A percentile compares a stretch with the other conserved stretches of the same genome.
phyloP scores from a whole-genome alignment of 2,888 invertebrate species.

The Agriotes lineatus region DNA sequence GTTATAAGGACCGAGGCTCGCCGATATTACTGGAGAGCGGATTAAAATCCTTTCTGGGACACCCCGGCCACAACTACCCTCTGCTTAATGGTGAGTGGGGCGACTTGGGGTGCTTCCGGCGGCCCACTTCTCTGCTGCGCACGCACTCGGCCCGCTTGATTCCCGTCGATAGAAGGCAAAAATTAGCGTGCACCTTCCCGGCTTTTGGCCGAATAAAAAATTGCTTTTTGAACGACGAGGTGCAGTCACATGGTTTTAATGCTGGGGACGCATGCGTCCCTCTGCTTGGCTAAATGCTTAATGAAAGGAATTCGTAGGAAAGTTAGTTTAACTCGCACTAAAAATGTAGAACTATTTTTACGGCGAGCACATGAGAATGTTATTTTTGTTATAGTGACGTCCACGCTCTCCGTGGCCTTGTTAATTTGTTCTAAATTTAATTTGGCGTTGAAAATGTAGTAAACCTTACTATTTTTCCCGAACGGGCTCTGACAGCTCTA shows the following conservation, averaged over 20 bases:
- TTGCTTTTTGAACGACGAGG: conserved; percentile 34
- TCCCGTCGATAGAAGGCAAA: too few relatives aligned
- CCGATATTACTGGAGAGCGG: conserved; percentile 91
- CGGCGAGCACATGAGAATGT: conserved; percentile 57
- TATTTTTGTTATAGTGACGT: conserved; percentile 61
- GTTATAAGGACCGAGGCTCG: conserved; percentile 88
- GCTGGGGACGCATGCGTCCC: conserved; percentile 48
- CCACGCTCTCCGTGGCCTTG: conserved; percentile 43
- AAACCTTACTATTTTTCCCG: not conserved
- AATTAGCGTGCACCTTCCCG: too few relatives aligned
- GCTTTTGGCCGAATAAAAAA: not conserved
- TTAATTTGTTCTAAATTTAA: conserved; percentile 41
- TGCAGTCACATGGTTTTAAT: conserved; percentile 53
- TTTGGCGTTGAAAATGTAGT: conserved; percentile 7
- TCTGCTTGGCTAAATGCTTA: conserved; percentile 35
- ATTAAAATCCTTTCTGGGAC: conserved; percentile 86
- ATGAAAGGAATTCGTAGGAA: conserved; percentile 41
- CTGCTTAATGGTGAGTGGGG: conserved; percentile 77
- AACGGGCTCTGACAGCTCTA: not conserved
- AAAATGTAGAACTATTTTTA: conserved; percentile 58
- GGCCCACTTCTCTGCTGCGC: not conserved
- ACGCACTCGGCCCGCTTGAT: not conserved
- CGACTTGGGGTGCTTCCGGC: not conserved
- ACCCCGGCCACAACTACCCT: conserved; percentile 85
- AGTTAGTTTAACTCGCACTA: conserved; percentile 49